phyloP scores from a whole-genome alignment of 2,888 invertebrate genomes.

The Hemaris fuciformis region DNA sequence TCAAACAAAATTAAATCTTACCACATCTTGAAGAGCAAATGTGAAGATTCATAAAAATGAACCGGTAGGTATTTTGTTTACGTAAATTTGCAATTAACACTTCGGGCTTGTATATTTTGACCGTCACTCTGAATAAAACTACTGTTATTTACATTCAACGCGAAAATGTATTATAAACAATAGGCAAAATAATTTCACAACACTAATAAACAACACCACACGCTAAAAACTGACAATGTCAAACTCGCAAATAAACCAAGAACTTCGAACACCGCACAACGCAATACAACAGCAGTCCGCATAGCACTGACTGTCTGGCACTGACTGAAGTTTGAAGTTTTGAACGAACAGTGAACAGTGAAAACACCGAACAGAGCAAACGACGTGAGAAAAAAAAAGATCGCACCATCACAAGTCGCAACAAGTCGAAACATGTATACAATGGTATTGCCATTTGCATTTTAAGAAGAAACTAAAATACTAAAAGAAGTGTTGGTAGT shows the following conservation, averaged over 20 bases:
- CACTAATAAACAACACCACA: neutral
- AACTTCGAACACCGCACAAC: neutral
- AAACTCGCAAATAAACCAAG: neutral
- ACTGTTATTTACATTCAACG: too few relatives aligned
- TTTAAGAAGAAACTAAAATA: too few relatives aligned
- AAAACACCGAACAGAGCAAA: neutral
- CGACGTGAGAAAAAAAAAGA: neutral
- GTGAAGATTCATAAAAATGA: neutral
- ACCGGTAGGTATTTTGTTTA: neutral
- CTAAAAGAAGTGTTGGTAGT: too few relatives aligned
- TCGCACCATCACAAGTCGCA: neutral
- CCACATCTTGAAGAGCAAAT: neutral
- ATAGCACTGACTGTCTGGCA: too few relatives aligned
- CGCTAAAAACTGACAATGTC: neutral
- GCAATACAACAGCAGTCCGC: neutral
- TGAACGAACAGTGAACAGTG: too few relatives aligned
- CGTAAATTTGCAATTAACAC: neutral
- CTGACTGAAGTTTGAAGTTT: too few relatives aligned
- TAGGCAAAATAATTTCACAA: neutral
- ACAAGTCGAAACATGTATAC: conserved; percentile 34
- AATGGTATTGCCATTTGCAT: neutral
- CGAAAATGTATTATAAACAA: too few relatives aligned
- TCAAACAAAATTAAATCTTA: neutral
- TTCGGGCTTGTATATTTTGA: neutral
- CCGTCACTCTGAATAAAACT: neutral